A percentile compares a stretch with the other conserved stretches of the same genome.
Evolutionary conservation across 1,140 invertebrate genomes (phyloP).

Genomic region (Triops longicaudatus): DNA sequence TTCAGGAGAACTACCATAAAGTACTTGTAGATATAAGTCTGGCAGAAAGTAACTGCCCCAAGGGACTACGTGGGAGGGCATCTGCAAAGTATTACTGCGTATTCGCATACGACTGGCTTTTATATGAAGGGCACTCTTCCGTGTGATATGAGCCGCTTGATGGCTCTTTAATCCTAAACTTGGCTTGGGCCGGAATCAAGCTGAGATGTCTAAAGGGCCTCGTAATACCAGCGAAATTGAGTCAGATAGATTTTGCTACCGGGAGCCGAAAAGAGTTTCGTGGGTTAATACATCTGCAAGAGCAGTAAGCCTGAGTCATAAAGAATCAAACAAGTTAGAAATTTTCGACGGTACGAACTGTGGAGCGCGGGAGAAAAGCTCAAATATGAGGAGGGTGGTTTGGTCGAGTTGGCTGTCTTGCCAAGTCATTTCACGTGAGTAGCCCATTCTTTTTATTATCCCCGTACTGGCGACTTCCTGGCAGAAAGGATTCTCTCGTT

Average conservation of each 20-base stretch:
- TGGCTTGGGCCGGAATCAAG: background rate
- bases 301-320: background rate
- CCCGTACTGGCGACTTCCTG: background rate
- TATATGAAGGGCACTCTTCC: background rate
- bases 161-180: constrained; percentile 3
- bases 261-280: too few species aligned
- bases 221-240: background rate
- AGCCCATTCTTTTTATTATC: background rate
- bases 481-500: background rate
- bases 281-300: background rate
- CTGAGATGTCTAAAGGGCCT: background rate
- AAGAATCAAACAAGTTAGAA: constrained; percentile 9
- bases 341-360: background rate
- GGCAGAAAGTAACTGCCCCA: background rate
- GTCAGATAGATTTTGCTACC: too few species aligned
- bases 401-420: background rate
- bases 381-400: too few species aligned
- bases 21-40: background rate
- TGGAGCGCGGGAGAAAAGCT: too few species aligned
- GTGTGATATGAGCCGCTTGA: background rate
- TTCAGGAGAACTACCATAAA: background rate
- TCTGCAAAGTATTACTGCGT: background rate
- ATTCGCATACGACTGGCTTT: background rate
- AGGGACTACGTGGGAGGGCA: background rate
- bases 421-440: constrained; percentile 7